These are phyloP conservation scores for Antigone vipio DNA, from an alignment of 2,113 vertebrate genomes.

Conservation along the genomic window DNA sequence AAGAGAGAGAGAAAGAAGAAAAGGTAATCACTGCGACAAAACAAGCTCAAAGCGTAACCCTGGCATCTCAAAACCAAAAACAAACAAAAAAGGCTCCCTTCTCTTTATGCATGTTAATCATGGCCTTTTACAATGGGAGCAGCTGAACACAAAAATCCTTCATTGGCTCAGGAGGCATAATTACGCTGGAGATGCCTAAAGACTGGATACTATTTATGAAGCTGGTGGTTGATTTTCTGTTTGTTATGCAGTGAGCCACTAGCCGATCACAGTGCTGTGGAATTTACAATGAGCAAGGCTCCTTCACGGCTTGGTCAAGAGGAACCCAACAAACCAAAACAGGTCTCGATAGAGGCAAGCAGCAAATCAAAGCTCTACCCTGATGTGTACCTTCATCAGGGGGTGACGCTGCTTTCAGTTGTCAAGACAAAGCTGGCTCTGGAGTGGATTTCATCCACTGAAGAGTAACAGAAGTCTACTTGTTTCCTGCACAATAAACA, in stretches of 20 bases:
- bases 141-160: not conserved
- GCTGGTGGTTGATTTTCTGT: not conserved
- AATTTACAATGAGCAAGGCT: not conserved
- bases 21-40: not conserved
- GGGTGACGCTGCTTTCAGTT: not conserved
- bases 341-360: not conserved
- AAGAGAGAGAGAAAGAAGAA: not conserved
- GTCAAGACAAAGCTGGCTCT: not conserved
- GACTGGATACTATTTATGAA: not conserved
- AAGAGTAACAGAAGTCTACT: not conserved
- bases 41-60: not conserved
- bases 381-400: not conserved
- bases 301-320: not conserved
- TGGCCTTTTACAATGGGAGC: not conserved
- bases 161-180: not conserved
- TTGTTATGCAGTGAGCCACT: not conserved
- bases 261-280: not conserved
- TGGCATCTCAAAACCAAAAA: not conserved
- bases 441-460: not conserved
- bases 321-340: not conserved
- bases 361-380: not conserved
- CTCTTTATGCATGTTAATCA: not conserved
- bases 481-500: not conserved
- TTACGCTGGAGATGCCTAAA: not conserved
- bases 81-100: not conserved